A percentile compares a stretch with the other conserved stretches of the same genome.
phyloP scores from a whole-genome alignment of 2,888 invertebrate species.

The Resseliella maxima region DNA sequence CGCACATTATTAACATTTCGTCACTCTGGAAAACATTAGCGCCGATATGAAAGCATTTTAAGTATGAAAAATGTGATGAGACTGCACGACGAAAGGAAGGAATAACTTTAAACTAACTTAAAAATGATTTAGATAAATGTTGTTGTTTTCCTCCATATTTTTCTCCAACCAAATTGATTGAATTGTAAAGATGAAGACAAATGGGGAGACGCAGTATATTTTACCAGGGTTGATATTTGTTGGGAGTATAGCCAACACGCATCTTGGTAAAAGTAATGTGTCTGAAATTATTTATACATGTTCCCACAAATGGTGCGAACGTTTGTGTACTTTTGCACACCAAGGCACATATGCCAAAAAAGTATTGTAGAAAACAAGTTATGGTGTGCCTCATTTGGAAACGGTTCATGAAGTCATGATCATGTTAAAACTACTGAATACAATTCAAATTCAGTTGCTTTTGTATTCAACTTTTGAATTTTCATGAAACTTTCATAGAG shows the following conservation, averaged over 20 bases:
- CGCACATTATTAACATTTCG: too few relatives aligned
- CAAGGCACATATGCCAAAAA: neutral
- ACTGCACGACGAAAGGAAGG: too few relatives aligned
- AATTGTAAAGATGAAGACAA: constrained; percentile 14
- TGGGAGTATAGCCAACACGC: neutral
- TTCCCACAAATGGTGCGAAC: constrained; percentile 26
- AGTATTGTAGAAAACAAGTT: neutral
- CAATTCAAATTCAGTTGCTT: constrained; percentile 44
- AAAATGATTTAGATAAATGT: too few relatives aligned
- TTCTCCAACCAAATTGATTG: neutral
- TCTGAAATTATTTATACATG: neutral
- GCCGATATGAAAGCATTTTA: too few relatives aligned
- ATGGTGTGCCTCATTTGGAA: constrained; percentile 34
- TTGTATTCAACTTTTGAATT: constrained; percentile 43
- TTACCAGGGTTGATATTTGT: neutral
- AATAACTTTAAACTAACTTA: too few relatives aligned
- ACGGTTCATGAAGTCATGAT: constrained; percentile 48
- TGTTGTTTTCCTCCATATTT: neutral
- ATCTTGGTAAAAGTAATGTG: neutral
- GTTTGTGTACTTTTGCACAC: too few relatives aligned
- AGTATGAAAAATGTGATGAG: too few relatives aligned
- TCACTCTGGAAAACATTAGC: too few relatives aligned
- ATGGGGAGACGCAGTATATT: constrained; percentile 9
- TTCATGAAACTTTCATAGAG: constrained; percentile 46
- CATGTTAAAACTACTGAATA: constrained; percentile 45